phyloP scores from a whole-genome alignment of 2,113 vertebrate genomes.

The Hypanus sabinus region DNA sequence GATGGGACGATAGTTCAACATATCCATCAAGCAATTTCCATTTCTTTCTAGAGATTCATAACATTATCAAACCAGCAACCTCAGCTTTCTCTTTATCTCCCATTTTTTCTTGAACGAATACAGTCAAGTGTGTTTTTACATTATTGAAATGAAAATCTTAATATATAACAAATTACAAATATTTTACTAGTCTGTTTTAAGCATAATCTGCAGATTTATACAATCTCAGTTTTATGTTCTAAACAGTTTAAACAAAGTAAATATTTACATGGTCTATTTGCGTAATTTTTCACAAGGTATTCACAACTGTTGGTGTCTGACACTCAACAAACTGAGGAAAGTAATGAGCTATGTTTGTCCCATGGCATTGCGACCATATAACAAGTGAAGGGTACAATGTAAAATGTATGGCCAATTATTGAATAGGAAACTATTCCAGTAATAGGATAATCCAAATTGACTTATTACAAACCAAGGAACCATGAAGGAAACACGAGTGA shows the following conservation, averaged over 20 bases:
- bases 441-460: not conserved
- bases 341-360: not conserved
- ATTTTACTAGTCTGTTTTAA: slow-evolving; percentile 12
- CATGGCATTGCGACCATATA: not conserved
- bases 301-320: slow-evolving; percentile 22
- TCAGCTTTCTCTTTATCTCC: not conserved
- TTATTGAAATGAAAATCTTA: slow-evolving; percentile 1
- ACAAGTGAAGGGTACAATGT: not conserved
- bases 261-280: slow-evolving; percentile 24
- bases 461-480: not conserved
- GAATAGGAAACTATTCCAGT: not conserved
- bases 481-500: too few species aligned
- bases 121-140: not conserved
- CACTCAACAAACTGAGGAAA: not conserved
- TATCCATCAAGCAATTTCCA: not conserved
- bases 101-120: not conserved
- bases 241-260: slow-evolving; percentile 26
- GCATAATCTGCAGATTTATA: slow-evolving; percentile 19
- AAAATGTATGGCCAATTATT: slow-evolving; percentile 7
- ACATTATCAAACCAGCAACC: not conserved
- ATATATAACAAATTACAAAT: slow-evolving; percentile 11
- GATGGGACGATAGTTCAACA: too few species aligned
- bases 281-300: not conserved
- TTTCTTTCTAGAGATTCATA: not conserved
- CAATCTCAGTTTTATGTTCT: slow-evolving; percentile 4